Percentiles rank a stretch among this genome's conserved stretches.
These are phyloP conservation scores for Alloscopus bannaensis DNA, from an alignment of 2,888 invertebrate species.

Conservation along the genomic window DNA sequence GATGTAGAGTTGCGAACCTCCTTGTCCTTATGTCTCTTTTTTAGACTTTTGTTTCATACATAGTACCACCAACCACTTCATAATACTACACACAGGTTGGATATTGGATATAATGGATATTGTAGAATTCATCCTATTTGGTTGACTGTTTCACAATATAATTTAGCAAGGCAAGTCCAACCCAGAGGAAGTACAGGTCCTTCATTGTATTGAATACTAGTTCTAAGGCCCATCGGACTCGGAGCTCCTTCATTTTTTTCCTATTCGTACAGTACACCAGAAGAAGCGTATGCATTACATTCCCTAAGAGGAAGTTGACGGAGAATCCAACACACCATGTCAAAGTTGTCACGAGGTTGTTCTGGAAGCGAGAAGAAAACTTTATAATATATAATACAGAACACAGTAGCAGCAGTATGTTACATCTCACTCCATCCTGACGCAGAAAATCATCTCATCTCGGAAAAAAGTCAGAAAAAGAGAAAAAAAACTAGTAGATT, in stretches of 20 bases:
- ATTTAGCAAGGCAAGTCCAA: constrained; percentile 68
- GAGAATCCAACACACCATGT: constrained; percentile 67
- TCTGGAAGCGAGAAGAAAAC: constrained; percentile 59
- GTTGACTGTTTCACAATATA: constrained; percentile 58
- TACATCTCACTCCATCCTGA: too few relatives aligned
- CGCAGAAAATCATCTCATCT: too few relatives aligned
- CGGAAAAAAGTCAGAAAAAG: too few relatives aligned
- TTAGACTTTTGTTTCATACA: too few relatives aligned
- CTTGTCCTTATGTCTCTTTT: too few relatives aligned
- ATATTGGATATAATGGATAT: too few relatives aligned
- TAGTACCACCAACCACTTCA: too few relatives aligned
- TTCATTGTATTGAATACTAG: constrained; percentile 65
- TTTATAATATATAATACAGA: constrained; percentile 37
- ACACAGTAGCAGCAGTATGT: background rate
- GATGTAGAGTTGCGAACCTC: too few relatives aligned
- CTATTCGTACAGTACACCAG: constrained; percentile 66
- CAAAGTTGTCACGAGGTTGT: constrained; percentile 63
- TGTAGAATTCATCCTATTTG: constrained; percentile 38
- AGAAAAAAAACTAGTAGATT: too few relatives aligned
- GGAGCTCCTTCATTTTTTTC: constrained; percentile 64
- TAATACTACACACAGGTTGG: too few relatives aligned
- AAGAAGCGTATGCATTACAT: constrained; percentile 65
- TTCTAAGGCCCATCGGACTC: constrained; percentile 66
- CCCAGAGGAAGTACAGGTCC: constrained; percentile 66
- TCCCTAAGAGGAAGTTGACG: constrained; percentile 66